Base-by-base conservation (phyloP, 2,113 vertebrate genomes). In the Takifugu bimaculatus region DNA sequence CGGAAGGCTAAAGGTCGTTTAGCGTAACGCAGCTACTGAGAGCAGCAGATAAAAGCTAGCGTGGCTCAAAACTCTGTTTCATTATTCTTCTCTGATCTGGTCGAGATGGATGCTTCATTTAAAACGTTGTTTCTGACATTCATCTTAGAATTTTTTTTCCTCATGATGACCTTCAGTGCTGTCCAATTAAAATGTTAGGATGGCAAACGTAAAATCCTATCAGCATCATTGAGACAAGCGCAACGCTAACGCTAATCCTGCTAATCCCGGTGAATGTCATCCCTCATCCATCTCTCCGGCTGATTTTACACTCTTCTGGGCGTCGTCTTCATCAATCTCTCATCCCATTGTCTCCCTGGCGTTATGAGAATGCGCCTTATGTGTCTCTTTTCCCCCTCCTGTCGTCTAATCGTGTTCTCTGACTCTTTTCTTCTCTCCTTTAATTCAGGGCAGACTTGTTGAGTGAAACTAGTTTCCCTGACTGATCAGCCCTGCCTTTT, bases 401-500 rank as follows among this genome's bases (percentile, higher is more conserved):
- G 69, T 79, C 67, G 51, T 79, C 84, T 89, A 74, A 86, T 79
- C 65, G 80, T 86, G 70, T 73, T 85, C 70, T 87, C 71, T 74
- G 74, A 74, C 75, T 90, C 62, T 92, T 87, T 92, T 92, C 87
- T 89, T 90, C 81, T 92, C 85, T 91, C 78, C 85, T 90, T 80
- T 90, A 90, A 91, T 92, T 89, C 86, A 92, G 91, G 91, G 89
- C 88, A 91, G 91, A 92, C 72, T 92, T 92, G 88, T 91, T 92
- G 91, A 92, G 91, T 88, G 91, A 92, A 87, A 92, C 89, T 92
- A 92, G 91, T 90, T 92, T 92, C 83, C 91, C 89, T 85, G 91
- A 92, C 88, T 92, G 91, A 92, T 87, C 90, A 83, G 79, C 80
- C 85, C 87, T 63, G 75, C 84, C 86, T 87, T 88, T 87, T 89